Evolutionary conservation across 2,888 invertebrate species (phyloP).

Genomic region (Ferrisia virgata): DNA sequence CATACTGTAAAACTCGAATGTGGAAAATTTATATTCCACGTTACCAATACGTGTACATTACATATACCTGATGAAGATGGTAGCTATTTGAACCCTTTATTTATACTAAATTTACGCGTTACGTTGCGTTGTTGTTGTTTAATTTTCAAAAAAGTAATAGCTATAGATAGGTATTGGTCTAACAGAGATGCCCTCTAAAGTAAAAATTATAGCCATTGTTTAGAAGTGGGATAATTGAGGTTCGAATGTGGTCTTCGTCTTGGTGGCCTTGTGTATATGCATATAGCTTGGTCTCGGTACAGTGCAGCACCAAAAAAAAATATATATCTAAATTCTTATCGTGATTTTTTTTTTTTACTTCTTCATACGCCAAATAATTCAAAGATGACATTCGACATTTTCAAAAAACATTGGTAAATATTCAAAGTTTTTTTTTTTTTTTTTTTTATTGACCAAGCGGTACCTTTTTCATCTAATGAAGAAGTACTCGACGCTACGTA

Average conservation of each 20-base stretch:
- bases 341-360: background rate
- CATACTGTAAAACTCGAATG: too few relatives aligned
- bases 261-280: background rate
- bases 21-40: too few relatives aligned
- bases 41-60: too few relatives aligned
- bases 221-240: background rate
- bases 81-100: too few relatives aligned
- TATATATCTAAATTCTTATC: slow-evolving; percentile 8
- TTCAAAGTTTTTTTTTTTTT: background rate
- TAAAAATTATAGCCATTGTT: background rate
- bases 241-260: background rate
- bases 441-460: slow-evolving; percentile 1
- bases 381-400: slow-evolving; percentile 3
- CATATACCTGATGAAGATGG: too few relatives aligned
- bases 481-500: background rate
- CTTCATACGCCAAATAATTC: background rate
- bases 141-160: background rate
- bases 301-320: background rate
- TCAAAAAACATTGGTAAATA: background rate
- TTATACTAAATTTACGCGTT: too few relatives aligned
- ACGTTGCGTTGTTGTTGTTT: too few relatives aligned
- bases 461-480: slow-evolving; percentile 20
- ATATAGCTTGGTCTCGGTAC: too few relatives aligned
- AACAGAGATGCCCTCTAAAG: background rate
- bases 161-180: background rate